Evolutionary conservation across 2,888 invertebrate species (phyloP).

Genomic region (Bhutanitis thaidina): DNA sequence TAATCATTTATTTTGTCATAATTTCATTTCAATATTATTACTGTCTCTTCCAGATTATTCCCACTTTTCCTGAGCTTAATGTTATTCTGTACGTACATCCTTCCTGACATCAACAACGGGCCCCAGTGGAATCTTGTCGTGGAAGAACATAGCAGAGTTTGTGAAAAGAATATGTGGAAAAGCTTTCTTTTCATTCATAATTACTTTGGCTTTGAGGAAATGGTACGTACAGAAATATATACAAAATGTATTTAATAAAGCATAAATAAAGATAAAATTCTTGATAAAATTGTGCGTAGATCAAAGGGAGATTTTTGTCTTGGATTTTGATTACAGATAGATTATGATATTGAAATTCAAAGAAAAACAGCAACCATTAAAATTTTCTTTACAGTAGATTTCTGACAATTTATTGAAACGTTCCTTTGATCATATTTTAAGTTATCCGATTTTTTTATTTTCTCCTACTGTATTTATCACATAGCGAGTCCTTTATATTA

Average conservation of each 20-base stretch:
- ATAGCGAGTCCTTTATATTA: no score
- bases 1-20: no score
- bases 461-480: no score
- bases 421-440: no score
- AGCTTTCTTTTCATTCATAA: slow-evolving; percentile 80
- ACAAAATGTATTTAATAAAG: no score
- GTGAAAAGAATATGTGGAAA: slow-evolving; percentile 79
- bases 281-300: neutral
- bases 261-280: no score
- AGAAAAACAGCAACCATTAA: neutral
- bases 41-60: slow-evolving; percentile 52
- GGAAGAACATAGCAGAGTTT: slow-evolving; percentile 74
- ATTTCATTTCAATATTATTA: no score
- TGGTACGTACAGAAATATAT: slow-evolving; percentile 49
- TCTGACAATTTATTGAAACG: no score
- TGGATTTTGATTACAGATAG: no score
- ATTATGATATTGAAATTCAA: neutral
- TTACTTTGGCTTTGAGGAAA: slow-evolving; percentile 80
- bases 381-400: no score
- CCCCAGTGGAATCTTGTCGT: slow-evolving; percentile 81
- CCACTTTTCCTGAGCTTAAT: slow-evolving; percentile 74
- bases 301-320: neutral
- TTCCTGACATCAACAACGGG: slow-evolving; percentile 74
- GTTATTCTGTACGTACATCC: slow-evolving; percentile 77
- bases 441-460: no score